These are phyloP conservation scores for Tupiocoris notatus DNA, from an alignment of 2,888 invertebrate genomes.

Conservation along the genomic window DNA sequence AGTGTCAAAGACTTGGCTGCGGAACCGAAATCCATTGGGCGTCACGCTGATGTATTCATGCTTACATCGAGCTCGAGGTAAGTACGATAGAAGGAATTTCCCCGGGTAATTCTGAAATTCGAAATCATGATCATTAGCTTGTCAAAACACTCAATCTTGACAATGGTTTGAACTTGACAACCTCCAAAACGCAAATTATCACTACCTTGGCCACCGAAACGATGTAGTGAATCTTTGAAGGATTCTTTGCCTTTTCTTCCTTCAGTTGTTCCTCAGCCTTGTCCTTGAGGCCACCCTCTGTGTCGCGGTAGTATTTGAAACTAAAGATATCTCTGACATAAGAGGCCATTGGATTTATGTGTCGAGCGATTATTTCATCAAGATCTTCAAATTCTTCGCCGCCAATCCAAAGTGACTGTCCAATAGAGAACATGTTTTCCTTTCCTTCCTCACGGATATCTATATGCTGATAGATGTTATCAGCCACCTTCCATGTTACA, in stretches of 20 bases:
- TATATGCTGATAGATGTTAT: conserved; percentile 92
- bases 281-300: conserved; percentile 75
- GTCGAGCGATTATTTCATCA: conserved; percentile 96
- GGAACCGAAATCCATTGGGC: conserved; percentile 89
- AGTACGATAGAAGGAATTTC: conserved; percentile 89
- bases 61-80: conserved; percentile 77
- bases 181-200: no score
- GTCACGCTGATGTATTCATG: conserved; percentile 92
- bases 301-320: conserved; percentile 85
- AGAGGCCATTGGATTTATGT: conserved; percentile 95
- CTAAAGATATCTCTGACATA: conserved; percentile 85
- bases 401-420: conserved; percentile 81
- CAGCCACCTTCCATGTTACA: conserved; percentile 97
- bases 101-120: conserved; percentile 73
- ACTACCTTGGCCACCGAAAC: conserved; percentile 72
- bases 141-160: no score
- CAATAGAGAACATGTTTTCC: conserved; percentile 92
- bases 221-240: conserved; percentile 85
- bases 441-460: conserved; percentile 95
- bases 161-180: no score
- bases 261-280: conserved; percentile 83
- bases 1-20: conserved; percentile 83
- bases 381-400: conserved; percentile 96
- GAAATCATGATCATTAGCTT: no score
- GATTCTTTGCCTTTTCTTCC: conserved; percentile 84